Conservation (phyloP, 2,113 vertebrate genomes). For the Lophotis ruficrista region DNA sequence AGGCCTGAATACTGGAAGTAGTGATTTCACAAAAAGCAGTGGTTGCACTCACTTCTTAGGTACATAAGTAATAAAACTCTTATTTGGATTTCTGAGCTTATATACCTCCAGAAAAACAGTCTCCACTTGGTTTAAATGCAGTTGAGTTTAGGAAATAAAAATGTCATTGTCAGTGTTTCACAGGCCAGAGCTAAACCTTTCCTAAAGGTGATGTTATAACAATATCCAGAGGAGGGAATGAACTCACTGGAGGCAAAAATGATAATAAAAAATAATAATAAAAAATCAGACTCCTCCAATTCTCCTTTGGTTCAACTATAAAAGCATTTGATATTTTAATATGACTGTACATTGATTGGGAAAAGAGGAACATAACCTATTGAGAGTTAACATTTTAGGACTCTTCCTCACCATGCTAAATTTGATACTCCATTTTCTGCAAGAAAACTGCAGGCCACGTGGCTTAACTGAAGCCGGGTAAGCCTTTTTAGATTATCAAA, state of each 20-base stretch:
- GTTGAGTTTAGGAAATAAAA: not conserved
- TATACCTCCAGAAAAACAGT: not conserved
- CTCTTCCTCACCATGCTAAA: not conserved
- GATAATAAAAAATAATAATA: not conserved
- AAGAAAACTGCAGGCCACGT: not conserved
- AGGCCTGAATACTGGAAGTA: not conserved
- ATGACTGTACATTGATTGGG: not conserved
- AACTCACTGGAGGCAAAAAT: not conserved
- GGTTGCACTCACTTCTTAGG: not conserved
- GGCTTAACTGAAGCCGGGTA: not conserved
- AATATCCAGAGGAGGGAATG: not conserved
- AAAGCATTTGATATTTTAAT: not conserved
- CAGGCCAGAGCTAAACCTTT: not conserved
- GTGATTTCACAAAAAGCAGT: not conserved
- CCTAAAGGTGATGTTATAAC: not conserved
- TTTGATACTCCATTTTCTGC: not conserved
- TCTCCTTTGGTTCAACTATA: not conserved
- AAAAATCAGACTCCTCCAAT: not conserved
- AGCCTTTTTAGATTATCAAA: not conserved
- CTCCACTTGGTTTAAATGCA: not conserved
- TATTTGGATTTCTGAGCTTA: not conserved
- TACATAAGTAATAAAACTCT: not conserved
- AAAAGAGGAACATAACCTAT: not conserved
- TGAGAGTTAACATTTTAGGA: not conserved
- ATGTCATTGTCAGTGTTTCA: not conserved